Conservation (phyloP, 2,797 vertebrate genomes). For the Petrocephalus schoutedeni region DNA sequence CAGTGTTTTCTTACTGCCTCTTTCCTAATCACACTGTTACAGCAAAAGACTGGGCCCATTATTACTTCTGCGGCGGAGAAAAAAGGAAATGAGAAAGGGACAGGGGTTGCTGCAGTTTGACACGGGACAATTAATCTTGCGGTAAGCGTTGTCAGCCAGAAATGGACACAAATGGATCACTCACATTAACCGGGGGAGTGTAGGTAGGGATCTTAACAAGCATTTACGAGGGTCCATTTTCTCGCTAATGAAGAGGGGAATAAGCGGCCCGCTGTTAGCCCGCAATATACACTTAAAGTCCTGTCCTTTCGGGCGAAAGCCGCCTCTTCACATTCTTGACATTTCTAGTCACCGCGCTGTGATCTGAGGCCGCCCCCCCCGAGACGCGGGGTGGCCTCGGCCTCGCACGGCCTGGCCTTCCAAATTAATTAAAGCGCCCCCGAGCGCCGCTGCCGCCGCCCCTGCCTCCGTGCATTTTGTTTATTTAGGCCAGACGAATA, state of each 20-base stretch:
- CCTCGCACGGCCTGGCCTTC: slow-evolving; percentile 66
- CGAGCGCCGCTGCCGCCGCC: slow-evolving; percentile 19
- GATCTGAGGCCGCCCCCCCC: slow-evolving; percentile 68
- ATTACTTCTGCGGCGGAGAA: slow-evolving; percentile 90
- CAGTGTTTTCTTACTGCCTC: slow-evolving; percentile 60
- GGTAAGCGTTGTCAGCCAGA: slow-evolving; percentile 98
- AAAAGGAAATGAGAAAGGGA: slow-evolving; percentile 98
- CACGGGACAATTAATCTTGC: slow-evolving; percentile 99
- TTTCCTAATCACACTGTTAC: slow-evolving; percentile 86
- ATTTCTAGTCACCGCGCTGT: slow-evolving; percentile 74
- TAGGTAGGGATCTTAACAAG: slow-evolving; percentile 99
- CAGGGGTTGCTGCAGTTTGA: slow-evolving; percentile 96
- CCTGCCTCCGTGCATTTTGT: slow-evolving; percentile 27
- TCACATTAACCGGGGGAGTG: slow-evolving; percentile 96
- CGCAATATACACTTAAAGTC: slow-evolving; percentile 92
- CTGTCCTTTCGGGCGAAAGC: slow-evolving; percentile 76
- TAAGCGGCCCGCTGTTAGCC: slow-evolving; percentile 92
- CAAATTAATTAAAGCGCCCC: slow-evolving; percentile 44
- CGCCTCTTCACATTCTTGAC: slow-evolving; percentile 75
- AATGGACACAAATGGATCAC: slow-evolving; percentile 99
- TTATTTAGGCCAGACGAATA: slow-evolving; percentile 38
- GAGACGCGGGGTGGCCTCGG: slow-evolving; percentile 53
- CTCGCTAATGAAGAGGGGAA: slow-evolving; percentile 99
- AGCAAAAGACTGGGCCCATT: slow-evolving; percentile 96
- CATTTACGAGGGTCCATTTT: slow-evolving; percentile 99